Base-by-base conservation (phyloP, 2,888 invertebrate genomes). In the Resseliella maxima region DNA sequence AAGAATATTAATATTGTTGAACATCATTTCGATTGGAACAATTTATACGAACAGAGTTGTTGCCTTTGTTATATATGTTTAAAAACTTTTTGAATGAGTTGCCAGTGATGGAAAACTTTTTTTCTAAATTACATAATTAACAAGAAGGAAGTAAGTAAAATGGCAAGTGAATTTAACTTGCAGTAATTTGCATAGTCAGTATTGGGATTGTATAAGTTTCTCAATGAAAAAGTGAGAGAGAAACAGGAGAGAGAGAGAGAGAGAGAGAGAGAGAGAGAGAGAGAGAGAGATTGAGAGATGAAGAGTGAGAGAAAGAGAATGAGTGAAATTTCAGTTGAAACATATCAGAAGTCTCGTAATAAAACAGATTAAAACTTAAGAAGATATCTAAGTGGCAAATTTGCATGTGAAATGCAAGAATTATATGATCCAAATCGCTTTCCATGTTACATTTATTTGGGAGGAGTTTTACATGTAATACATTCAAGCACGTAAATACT, bases 1-100 rank as follows among this genome's bases (percentile, higher is more conserved):
- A 50, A 8, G 59, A 59, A 24, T 24, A 59, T 59, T 59, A 59
- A 59, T 59, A 59, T 59, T 59, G 59, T 59, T 59, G 59, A 59
- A 59, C 59, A 24, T 59, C 24, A 59, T 59, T 59, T 59, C n/a
- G 24, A 59, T 59, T 50, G 46, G n/a, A 59, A 24, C 24, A 24
- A 24, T 50, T 10, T 18, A n/a, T n/a, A 50, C 21, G 5, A 18
- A 18, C 50, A 50, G 50, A 50, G 15, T 10, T 18, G 50, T 50
- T 8, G 12, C 41, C 6, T 41, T 41, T 41, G 5, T 12, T 41
- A 41, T 41, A 5, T 8, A 41, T 41, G 41, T 18, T 59, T 6
- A 59, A 59, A 50, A 50, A 50, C 46, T 50, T 50, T 50, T 6
- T 18, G 18, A 50, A 50, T 6, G 8, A 50, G 46, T 50, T 8